phyloP scores from a whole-genome alignment of 2,797 vertebrate species.

The Megalops cyprinoides region DNA sequence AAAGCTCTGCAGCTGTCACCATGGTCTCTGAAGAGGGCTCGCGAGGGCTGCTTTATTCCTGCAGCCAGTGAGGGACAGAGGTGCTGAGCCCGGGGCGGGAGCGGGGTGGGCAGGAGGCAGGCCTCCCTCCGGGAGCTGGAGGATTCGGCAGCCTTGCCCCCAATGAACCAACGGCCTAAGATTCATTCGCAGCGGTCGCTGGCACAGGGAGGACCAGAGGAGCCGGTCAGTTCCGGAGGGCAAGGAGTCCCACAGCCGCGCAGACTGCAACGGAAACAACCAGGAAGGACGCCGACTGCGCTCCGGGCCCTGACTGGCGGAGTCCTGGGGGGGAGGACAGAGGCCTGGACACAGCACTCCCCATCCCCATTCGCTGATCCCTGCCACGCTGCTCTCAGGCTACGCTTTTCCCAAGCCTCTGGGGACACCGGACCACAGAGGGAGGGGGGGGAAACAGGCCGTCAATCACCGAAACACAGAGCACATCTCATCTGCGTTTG shows the following conservation, averaged over 20 bases:
- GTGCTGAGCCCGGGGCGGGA: not conserved
- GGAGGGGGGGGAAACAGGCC: not conserved
- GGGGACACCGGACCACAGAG: not conserved
- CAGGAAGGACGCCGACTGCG: too few relatives aligned
- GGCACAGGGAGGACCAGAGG: too few relatives aligned
- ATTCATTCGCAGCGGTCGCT: not conserved
- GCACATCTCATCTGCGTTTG: too few relatives aligned
- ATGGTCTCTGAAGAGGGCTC: not conserved
- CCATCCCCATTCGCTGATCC: not conserved
- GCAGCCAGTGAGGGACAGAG: not conserved
- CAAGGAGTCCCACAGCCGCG: too few relatives aligned
- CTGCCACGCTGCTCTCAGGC: not conserved
- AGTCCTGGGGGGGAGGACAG: too few relatives aligned
- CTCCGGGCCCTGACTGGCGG: too few relatives aligned
- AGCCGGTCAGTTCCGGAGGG: too few relatives aligned
- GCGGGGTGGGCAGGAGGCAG: too few relatives aligned
- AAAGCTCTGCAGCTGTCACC: not conserved
- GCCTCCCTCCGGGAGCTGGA: not conserved
- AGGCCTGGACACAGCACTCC: not conserved
- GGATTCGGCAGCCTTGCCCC: not conserved
- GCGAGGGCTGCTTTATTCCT: constrained; percentile 13
- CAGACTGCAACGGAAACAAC: too few relatives aligned
- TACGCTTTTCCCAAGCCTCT: not conserved
- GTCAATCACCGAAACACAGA: not conserved
- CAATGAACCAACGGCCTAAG: not conserved